These are phyloP conservation scores for Tinea semifulvella DNA, from an alignment of 2,888 invertebrate species.

Conservation along the genomic window DNA sequence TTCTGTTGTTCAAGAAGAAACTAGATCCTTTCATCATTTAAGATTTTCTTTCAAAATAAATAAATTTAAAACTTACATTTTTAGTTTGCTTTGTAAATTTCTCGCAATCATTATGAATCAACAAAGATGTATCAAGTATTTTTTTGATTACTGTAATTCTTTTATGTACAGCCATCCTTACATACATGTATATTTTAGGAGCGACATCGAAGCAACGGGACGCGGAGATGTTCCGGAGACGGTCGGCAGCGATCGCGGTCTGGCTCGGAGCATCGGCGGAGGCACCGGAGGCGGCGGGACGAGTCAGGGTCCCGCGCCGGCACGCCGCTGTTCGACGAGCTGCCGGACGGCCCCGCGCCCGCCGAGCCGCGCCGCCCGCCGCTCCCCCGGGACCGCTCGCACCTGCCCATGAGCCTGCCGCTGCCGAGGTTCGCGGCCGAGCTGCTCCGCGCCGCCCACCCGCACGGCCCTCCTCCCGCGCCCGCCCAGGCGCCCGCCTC, in stretches of 20 bases:
- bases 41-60: too few relatives aligned
- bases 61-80: too few relatives aligned
- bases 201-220: constrained; percentile 41
- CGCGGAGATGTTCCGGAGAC: constrained; percentile 37
- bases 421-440: constrained; percentile 88
- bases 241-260: constrained; percentile 32
- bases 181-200: constrained; percentile 32
- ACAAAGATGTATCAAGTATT: too few relatives aligned
- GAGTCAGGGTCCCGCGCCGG: constrained; percentile 78
- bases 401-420: constrained; percentile 82
- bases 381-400: constrained; percentile 56
- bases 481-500: constrained; percentile 71
- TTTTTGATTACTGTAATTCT: too few relatives aligned
- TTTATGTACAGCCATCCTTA: too few relatives aligned
- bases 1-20: too few relatives aligned
- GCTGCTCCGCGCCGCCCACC: constrained; percentile 62
- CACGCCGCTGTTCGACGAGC: constrained; percentile 84
- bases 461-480: constrained; percentile 53
- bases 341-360: constrained; percentile 73
- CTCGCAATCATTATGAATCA: too few relatives aligned
- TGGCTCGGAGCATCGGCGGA: constrained; percentile 51
- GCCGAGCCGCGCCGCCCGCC: constrained; percentile 79
- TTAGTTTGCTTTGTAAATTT: too few relatives aligned
- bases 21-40: too few relatives aligned
- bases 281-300: constrained; percentile 44